Percentiles rank a stretch among this genome's conserved stretches.
Conservation (phyloP, 2,797 vertebrate genomes). For the Danio choprae region DNA sequence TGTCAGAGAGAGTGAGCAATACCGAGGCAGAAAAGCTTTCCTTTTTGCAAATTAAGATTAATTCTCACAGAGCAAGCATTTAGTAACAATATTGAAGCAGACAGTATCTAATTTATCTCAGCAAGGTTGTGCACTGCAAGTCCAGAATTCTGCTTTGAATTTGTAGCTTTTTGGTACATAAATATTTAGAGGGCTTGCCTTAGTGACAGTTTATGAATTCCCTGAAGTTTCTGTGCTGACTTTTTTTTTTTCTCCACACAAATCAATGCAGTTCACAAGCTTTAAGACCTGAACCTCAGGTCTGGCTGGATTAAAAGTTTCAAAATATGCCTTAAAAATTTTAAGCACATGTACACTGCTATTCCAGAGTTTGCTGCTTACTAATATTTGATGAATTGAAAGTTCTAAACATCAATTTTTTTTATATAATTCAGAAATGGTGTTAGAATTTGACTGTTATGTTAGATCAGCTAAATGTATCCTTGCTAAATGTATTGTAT, state of each 20-base stretch:
- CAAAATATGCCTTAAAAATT: conserved; percentile 46
- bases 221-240: conserved; percentile 56
- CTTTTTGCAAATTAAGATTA: conserved; percentile 13
- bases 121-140: conserved; percentile 43
- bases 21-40: conserved; percentile 64
- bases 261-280: conserved; percentile 65
- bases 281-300: conserved; percentile 38
- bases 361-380: not conserved
- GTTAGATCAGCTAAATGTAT: no score
- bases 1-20: conserved; percentile 41
- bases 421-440: no score
- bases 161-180: conserved; percentile 50
- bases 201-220: conserved; percentile 43
- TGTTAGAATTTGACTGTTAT: no score
- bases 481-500: no score
- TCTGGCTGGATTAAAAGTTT: not conserved
- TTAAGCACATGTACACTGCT: not conserved
- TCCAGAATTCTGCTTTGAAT: conserved; percentile 31
- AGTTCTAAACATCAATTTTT: no score
- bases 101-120: conserved; percentile 34
- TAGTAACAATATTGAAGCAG: conserved; percentile 22
- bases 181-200: conserved; percentile 58
- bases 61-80: conserved; percentile 50
- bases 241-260: conserved; percentile 53
- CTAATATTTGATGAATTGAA: no score